These are phyloP conservation scores for Pseudomyrmex flavicornis DNA, from an alignment of 1,140 invertebrate species.

Conservation along the genomic window DNA sequence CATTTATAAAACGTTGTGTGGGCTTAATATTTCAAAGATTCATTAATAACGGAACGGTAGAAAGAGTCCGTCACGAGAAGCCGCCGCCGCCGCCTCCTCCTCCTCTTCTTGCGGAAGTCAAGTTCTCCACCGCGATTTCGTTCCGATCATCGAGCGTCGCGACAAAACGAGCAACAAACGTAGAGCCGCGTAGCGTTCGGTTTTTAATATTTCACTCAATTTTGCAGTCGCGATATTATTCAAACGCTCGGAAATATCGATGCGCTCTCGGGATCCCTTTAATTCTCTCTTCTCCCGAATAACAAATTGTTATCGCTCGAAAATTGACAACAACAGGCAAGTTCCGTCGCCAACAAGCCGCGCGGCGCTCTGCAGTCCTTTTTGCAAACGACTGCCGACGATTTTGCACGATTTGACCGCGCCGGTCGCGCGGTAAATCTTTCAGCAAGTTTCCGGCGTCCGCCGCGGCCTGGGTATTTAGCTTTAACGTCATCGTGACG, in stretches of 20 bases:
- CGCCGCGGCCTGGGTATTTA: conserved; percentile 25
- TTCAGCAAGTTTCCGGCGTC: conserved; percentile 38
- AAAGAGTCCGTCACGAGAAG: conserved; percentile 47
- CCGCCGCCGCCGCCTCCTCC: neutral
- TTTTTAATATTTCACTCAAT: too few relatives aligned
- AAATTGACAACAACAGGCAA: neutral
- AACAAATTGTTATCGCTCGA: neutral
- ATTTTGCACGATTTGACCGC: too few relatives aligned
- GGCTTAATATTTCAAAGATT: conserved; percentile 78
- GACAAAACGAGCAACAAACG: conserved; percentile 20
- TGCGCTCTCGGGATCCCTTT: too few relatives aligned
- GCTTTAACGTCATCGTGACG: conserved; percentile 24
- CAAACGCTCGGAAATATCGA: too few relatives aligned
- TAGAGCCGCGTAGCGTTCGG: too few relatives aligned
- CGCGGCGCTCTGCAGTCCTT: neutral
- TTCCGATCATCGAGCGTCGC: neutral
- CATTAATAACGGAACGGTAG: conserved; percentile 76
- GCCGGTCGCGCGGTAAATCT: conserved; percentile 48
- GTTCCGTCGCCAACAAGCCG: neutral
- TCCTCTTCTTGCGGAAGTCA: conserved; percentile 14
- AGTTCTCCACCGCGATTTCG: too few relatives aligned
- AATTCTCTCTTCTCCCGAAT: neutral
- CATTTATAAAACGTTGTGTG: conserved; percentile 74
- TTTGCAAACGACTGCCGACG: neutral
- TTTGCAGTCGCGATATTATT: too few relatives aligned